Conservation (phyloP, 2,888 invertebrate genomes). For the Heteromurus nitidus region DNA sequence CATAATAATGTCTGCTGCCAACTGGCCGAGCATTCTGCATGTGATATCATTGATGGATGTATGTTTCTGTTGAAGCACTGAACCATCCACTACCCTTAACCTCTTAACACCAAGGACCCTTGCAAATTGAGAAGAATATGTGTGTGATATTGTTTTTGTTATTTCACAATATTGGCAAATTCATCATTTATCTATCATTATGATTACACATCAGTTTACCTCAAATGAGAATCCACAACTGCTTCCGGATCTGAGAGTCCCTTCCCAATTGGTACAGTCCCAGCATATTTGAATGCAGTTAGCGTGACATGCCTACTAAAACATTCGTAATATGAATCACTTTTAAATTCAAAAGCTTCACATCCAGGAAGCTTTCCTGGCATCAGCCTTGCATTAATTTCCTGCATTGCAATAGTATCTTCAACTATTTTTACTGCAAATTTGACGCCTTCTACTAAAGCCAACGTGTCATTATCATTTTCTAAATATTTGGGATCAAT, state of each 20-base stretch:
- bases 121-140: too few relatives aligned
- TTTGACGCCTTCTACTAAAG: constrained; percentile 67
- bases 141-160: too few relatives aligned
- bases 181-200: too few relatives aligned
- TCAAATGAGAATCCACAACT: constrained; percentile 68
- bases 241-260: constrained; percentile 60
- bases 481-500: constrained; percentile 69
- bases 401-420: constrained; percentile 63
- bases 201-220: too few relatives aligned
- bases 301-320: constrained; percentile 64
- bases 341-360: constrained; percentile 63
- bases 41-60: constrained; percentile 68
- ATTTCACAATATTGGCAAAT: too few relatives aligned
- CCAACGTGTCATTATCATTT: constrained; percentile 57
- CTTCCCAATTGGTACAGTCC: constrained; percentile 67
- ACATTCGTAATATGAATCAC: constrained; percentile 68
- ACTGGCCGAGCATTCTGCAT: constrained; percentile 64
- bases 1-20: constrained; percentile 62
- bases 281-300: constrained; percentile 69
- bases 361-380: constrained; percentile 66
- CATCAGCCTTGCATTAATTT: constrained; percentile 66
- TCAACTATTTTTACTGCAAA: constrained; percentile 67
- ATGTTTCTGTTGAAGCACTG: constrained; percentile 68
- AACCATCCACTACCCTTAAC: constrained; percentile 68
- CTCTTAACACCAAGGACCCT: constrained; percentile 65